Evolutionary conservation across 2,113 vertebrate genomes (phyloP).

Genomic region (Sigmodon hispidus): DNA sequence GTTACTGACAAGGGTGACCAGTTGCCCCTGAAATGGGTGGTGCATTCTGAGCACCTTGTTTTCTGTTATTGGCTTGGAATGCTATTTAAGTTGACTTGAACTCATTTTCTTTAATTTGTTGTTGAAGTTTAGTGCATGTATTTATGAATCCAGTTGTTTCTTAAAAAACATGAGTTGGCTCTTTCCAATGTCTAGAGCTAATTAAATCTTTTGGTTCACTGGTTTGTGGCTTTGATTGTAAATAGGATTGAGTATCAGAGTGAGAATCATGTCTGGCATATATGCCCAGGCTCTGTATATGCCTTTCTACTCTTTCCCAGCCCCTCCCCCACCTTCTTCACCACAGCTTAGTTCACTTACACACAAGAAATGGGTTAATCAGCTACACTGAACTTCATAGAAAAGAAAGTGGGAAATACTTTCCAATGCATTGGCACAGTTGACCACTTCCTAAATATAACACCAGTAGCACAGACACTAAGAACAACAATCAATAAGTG

Average conservation of each 20-base stretch:
- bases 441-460: too few species aligned
- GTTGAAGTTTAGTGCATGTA: background rate
- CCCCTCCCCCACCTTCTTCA: too few species aligned
- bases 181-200: background rate
- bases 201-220: constrained; percentile 18
- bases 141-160: constrained; percentile 35
- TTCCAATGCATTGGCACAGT: too few species aligned
- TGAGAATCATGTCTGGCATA: background rate
- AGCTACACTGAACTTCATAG: too few species aligned
- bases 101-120: constrained; percentile 19
- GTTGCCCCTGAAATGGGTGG: background rate
- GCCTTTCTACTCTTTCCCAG: background rate
- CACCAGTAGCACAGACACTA: too few species aligned
- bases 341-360: background rate
- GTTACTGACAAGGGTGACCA: background rate
- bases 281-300: background rate
- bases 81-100: background rate
- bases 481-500: too few species aligned
- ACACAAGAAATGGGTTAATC: background rate
- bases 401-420: too few species aligned
- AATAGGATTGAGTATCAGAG: background rate
- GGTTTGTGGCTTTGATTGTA: constrained; percentile 13
- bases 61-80: constrained; percentile 31
- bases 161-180: background rate
- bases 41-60: background rate